phyloP scores from a whole-genome alignment of 2,888 invertebrate species.

The Drosophila pseudotalamancana region DNA sequence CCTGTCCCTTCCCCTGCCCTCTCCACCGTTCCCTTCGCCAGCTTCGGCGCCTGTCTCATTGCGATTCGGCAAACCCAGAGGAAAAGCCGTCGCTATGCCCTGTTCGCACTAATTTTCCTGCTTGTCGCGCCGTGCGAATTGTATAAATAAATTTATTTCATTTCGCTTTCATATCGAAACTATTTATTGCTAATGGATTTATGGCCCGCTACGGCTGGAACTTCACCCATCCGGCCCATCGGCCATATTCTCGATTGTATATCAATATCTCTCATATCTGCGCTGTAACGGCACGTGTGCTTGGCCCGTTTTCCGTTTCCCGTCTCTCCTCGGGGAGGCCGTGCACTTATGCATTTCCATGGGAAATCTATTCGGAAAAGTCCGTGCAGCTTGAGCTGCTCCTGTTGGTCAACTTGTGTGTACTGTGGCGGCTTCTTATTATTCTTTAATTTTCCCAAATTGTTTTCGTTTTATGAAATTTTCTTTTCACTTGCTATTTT shows the following conservation, averaged over 20 bases:
- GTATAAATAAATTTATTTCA: slow-evolving; percentile 77
- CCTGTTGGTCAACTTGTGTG: slow-evolving; percentile 16
- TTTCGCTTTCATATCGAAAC: slow-evolving; percentile 70
- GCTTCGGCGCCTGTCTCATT: slow-evolving; percentile 14
- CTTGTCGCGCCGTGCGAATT: slow-evolving; percentile 72
- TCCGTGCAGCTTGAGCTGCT: neutral
- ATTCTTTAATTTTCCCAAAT: slow-evolving; percentile 83
- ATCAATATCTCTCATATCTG: slow-evolving; percentile 65
- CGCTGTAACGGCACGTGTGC: slow-evolving; percentile 71
- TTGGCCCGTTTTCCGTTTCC: slow-evolving; percentile 41
- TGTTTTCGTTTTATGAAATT: slow-evolving; percentile 84
- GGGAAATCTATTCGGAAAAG: slow-evolving; percentile 18
- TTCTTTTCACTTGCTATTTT: slow-evolving; percentile 75
- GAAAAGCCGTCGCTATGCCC: slow-evolving; percentile 21
- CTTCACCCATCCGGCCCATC: slow-evolving; percentile 30
- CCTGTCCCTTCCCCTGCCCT: neutral
- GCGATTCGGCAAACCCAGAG: slow-evolving; percentile 11
- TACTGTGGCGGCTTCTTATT: slow-evolving; percentile 69
- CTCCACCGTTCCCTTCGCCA: too few relatives aligned
- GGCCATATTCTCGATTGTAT: slow-evolving; percentile 57
- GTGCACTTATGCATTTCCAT: slow-evolving; percentile 57
- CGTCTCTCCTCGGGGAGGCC: slow-evolving; percentile 42
- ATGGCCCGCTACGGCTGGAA: slow-evolving; percentile 49
- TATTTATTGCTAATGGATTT: slow-evolving; percentile 83
- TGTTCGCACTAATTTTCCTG: slow-evolving; percentile 78